phyloP scores from a whole-genome alignment of 2,888 invertebrate genomes.

The Leucozona laternaria region DNA sequence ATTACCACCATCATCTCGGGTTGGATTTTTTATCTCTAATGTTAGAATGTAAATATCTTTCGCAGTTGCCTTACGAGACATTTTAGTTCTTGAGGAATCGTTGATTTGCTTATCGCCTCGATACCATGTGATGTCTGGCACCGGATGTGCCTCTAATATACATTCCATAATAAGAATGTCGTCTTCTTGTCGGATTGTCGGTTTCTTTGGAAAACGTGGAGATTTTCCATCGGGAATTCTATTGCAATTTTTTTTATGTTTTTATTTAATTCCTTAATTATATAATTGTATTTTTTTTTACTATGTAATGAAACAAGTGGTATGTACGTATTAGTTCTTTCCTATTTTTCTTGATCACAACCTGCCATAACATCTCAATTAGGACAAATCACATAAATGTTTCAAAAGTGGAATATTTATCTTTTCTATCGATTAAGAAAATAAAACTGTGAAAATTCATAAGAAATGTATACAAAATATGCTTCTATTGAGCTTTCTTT shows the following conservation, averaged over 20 bases:
- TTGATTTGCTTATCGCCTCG: conserved; percentile 93
- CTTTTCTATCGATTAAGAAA: neutral
- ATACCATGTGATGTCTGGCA: conserved; percentile 98
- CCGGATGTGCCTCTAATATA: conserved; percentile 96
- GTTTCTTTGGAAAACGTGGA: conserved; percentile 98
- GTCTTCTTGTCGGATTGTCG: conserved; percentile 96
- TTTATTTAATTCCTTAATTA: conserved; percentile 36
- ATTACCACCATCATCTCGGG: conserved; percentile 98
- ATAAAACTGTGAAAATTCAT: no score
- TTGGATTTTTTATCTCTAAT: conserved; percentile 97
- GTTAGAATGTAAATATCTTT: conserved; percentile 96
- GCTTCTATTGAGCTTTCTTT: no score
- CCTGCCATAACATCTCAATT: neutral
- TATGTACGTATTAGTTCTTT: neutral
- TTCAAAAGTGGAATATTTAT: neutral
- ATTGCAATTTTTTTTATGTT: conserved; percentile 78
- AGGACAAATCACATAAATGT: neutral
- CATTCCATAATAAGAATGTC: conserved; percentile 98
- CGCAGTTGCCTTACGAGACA: conserved; percentile 94
- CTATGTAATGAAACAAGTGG: neutral
- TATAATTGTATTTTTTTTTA: neutral
- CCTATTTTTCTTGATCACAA: neutral
- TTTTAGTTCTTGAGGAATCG: conserved; percentile 93
- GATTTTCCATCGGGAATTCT: conserved; percentile 98
- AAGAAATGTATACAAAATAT: no score